Evolutionary conservation across 2,797 vertebrate genomes (phyloP).

Genomic region (Parotocinclus haroldoi): DNA sequence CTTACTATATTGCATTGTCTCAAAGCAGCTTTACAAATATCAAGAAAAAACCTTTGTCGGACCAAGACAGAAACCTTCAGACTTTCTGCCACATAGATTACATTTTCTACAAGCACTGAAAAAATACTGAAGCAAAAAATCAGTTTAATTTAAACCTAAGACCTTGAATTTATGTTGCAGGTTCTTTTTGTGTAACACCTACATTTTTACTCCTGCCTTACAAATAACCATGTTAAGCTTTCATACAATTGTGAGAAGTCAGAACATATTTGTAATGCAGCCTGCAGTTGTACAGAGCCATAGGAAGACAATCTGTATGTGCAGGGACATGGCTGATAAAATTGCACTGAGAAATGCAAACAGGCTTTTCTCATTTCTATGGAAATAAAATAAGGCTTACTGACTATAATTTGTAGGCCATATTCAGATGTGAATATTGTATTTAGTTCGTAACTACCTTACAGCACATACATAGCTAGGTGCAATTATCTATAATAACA

Average conservation of each 20-base stretch:
- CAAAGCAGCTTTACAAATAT: too few relatives aligned
- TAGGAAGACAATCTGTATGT: neutral
- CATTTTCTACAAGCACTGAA: slow-evolving; percentile 20
- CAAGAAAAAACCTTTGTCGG: too few relatives aligned
- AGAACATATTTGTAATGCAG: neutral
- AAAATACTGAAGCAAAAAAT: slow-evolving; percentile 13
- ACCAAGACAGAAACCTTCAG: too few relatives aligned
- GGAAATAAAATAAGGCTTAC: slow-evolving; percentile 23
- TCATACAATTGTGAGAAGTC: slow-evolving; percentile 1
- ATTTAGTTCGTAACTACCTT: slow-evolving; percentile 6
- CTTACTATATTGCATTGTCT: too few relatives aligned
- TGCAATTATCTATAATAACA: slow-evolving; percentile 42
- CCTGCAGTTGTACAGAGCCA: neutral
- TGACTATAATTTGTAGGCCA: slow-evolving; percentile 10
- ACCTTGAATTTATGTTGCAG: slow-evolving; percentile 26
- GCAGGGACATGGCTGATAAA: neutral
- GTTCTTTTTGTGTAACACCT: neutral
- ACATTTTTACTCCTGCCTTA: neutral
- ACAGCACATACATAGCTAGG: slow-evolving; percentile 9
- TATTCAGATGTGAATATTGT: slow-evolving; percentile 12
- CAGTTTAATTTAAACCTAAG: slow-evolving; percentile 27
- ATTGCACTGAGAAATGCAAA: slow-evolving; percentile 23
- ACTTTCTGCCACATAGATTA: neutral
- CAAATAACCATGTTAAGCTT: slow-evolving; percentile 14
- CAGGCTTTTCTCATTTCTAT: slow-evolving; percentile 21